Percentiles rank a stretch among this genome's conserved stretches.
These are phyloP conservation scores for Australoheros scitulus DNA, from an alignment of 2,113 vertebrate genomes.

Conservation along the genomic window DNA sequence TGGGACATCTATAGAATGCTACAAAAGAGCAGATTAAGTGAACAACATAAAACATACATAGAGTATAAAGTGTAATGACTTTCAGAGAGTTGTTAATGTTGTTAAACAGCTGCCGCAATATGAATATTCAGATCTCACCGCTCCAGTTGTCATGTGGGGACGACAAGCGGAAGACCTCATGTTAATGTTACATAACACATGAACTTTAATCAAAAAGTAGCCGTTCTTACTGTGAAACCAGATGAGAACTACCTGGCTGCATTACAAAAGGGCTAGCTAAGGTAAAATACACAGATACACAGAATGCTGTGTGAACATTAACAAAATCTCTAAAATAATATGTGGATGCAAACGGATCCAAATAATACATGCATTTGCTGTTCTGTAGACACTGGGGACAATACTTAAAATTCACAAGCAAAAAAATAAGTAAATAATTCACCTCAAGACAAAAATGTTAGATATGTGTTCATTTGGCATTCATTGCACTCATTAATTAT, in stretches of 20 bases:
- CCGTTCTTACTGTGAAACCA: not conserved
- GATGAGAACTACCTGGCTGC: not conserved
- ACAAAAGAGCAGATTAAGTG: not conserved
- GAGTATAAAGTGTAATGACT: not conserved
- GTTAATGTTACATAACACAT: not conserved
- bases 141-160: not conserved
- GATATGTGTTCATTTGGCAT: not conserved
- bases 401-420: constrained; percentile 3
- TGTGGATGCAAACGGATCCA: not conserved
- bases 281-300: not conserved
- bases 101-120: not conserved
- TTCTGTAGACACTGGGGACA: not conserved
- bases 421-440: not conserved
- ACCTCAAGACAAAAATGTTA: not conserved
- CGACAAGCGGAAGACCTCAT: not conserved
- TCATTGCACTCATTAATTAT: not conserved
- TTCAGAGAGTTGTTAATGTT: not conserved
- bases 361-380: not conserved
- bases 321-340: not conserved
- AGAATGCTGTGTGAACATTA: not conserved
- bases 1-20: not conserved
- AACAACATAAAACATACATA: not conserved
- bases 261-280: not conserved
- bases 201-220: not conserved
- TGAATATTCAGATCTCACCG: not conserved